Conservation (phyloP, 2,797 vertebrate genomes). For the Hemibagrus guttatus region DNA sequence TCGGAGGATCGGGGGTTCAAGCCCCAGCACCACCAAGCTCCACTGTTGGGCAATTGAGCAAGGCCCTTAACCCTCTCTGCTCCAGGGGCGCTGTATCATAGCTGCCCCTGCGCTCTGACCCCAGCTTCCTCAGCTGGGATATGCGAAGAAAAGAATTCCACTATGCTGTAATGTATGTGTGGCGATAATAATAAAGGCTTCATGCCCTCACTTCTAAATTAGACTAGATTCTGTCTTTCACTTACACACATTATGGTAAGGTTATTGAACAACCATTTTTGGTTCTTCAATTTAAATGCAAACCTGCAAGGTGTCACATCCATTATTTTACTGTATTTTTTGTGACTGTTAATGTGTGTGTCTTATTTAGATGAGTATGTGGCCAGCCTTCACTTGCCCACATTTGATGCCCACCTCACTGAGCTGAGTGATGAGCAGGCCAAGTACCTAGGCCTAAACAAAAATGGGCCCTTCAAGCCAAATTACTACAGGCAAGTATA, state of each 20-base stretch:
- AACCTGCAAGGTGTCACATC: background rate
- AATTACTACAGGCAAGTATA: conserved; percentile 92
- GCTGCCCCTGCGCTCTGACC: too few relatives aligned
- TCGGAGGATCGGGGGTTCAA: too few relatives aligned
- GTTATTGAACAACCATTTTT: background rate
- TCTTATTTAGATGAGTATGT: conserved; percentile 91
- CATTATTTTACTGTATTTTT: background rate
- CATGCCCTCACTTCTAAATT: too few relatives aligned
- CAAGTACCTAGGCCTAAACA: conserved; percentile 97
- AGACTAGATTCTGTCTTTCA: background rate
- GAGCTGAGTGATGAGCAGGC: conserved; percentile 95
- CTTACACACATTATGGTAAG: background rate
- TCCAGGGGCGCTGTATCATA: too few relatives aligned
- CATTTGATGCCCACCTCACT: conserved; percentile 95
- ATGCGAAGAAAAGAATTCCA: too few relatives aligned
- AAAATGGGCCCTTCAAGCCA: conserved; percentile 98
- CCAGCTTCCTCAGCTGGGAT: too few relatives aligned
- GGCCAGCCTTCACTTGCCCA: conserved; percentile 96
- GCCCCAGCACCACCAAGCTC: too few relatives aligned
- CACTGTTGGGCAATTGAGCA: too few relatives aligned
- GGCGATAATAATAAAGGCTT: too few relatives aligned
- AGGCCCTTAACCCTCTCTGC: too few relatives aligned
- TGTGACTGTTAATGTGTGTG: background rate
- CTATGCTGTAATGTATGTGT: too few relatives aligned
- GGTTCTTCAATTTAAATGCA: background rate